These are phyloP conservation scores for Brachyhypopomus occidentalis DNA, from an alignment of 2,113 vertebrate species.

Conservation along the genomic window DNA sequence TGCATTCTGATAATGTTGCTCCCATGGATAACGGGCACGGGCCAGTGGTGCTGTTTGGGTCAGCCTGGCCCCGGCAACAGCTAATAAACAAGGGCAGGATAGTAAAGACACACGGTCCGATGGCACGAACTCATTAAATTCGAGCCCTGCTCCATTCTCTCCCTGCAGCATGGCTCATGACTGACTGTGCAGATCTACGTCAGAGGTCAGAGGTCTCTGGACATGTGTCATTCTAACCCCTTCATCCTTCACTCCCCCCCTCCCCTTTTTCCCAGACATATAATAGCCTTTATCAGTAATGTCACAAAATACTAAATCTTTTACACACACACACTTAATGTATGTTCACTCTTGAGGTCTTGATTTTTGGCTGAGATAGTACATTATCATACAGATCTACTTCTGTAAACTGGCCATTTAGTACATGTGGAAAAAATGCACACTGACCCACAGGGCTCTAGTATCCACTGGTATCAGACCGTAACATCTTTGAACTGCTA, in stretches of 20 bases:
- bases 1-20: constrained; percentile 2
- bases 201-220: not conserved
- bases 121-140: not conserved
- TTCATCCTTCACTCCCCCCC: not conserved
- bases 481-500: constrained; percentile 16
- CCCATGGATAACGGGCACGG: not conserved
- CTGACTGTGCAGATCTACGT: not conserved
- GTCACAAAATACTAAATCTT: not conserved
- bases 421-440: not conserved
- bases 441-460: not conserved
- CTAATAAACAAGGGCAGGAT: constrained; percentile 32
- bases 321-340: not conserved
- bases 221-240: not conserved
- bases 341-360: not conserved
- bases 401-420: not conserved
- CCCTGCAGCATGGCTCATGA: not conserved
- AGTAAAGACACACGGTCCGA: constrained; percentile 3
- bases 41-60: not conserved
- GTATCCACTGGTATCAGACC: not conserved
- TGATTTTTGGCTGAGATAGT: not conserved
- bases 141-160: too few species aligned
- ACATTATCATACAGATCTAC: not conserved
- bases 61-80: not conserved
- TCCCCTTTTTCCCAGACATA: not conserved
- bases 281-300: not conserved